Base-by-base conservation (phyloP, 1,140 invertebrate species). In the Mamestra configurata region DNA sequence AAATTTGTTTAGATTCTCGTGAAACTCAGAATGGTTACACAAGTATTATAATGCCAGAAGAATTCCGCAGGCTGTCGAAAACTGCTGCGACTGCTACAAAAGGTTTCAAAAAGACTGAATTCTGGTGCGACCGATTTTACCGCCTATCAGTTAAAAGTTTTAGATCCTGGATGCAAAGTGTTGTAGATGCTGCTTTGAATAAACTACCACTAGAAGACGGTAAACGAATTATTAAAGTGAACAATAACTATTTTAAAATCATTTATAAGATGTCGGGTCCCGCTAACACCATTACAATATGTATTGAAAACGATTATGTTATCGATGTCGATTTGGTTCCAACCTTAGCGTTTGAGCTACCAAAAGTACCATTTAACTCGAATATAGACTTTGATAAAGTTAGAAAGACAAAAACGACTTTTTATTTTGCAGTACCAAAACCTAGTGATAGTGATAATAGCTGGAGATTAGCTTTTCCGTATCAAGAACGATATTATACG, bases 291-390 rank as follows among this genome's bases (percentile, higher is more conserved):
- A 77, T 90, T 20, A 86, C 81, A 10, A 88, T 90, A 70, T 40
- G 51, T 68, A 75, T 76, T 13, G 73, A 86, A 31, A 51, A 77
- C 49, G 80, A 86, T 72, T 72, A 83, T 15, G 64, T 82, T 22
- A 90, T 90, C 40, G 87, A 90, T 79, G 46, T 90, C 15, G 88
- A 90, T 79, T 82, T 90, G 51, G 89, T 90, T 18, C 88, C 88
- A 31, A 87, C 88, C 3, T 84, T 90, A 79, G 53, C 55, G 27
- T 89, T 90, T 77, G 15, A 80, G 18, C 59, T 88, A n/a, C 88
- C 85, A n/a, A 87, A 82, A 73, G 76, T 55, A 57, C 88, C 88
- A 3, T 31, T 24, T 27, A 24, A 76, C 55, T 86, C 84, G 24
- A 82, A 80, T 51, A 79, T 89, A 59, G 59, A 79, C 53, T 89